Evolutionary conservation across 2,113 vertebrate species (phyloP), one percentile per base, ranked within the genome.

Genomic region (Toxostoma redivivum): DNA sequence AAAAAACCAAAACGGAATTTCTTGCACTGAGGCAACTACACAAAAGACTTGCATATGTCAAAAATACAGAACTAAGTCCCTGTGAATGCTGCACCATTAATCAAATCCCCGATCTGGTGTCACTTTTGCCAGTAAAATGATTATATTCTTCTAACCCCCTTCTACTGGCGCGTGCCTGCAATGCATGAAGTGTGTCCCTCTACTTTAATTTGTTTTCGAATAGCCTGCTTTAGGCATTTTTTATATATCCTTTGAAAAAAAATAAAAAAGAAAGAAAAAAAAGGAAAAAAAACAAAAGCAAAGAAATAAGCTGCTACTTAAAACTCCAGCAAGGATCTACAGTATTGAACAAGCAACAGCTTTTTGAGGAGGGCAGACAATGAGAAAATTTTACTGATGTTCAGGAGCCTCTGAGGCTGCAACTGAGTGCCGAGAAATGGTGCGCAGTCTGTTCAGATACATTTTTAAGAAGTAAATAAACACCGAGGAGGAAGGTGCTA

Each of bases 41-140:
- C 97, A 97, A 97, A 98, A 97, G 97, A 96, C 93, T 86, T 95
- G 96, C 97, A 76, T 92, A 85, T 97, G 97, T 97, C 97, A 97
- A 96, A 97, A 97, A 89, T 72, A 97, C 61, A 90, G 85, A 89
- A 86, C 35, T 62, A 92, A 93, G 94, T 95, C 95, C 79, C 87
- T n/a, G n/a, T 66, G 94, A 95, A 95, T 81, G 86, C 81, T 76
- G 82, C 70, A 76, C 93, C 93, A 92, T 95, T 95, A 94, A 97
- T 97, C 95, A 97, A 97, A 90, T 94, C 93, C 94, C 66, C 88
- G 27, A 97, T 96, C 97, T 97, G 91, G 80, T 95, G 97, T 96
- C 95, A 85, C 96, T 96, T 96, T 87, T 94, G 91, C 95, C 94
- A 93, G 96, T 90, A 93, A 97, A 96, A 96, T 69, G 67, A 95